Conservation (phyloP, 2,888 invertebrate genomes). For the Octodonta nipae region DNA sequence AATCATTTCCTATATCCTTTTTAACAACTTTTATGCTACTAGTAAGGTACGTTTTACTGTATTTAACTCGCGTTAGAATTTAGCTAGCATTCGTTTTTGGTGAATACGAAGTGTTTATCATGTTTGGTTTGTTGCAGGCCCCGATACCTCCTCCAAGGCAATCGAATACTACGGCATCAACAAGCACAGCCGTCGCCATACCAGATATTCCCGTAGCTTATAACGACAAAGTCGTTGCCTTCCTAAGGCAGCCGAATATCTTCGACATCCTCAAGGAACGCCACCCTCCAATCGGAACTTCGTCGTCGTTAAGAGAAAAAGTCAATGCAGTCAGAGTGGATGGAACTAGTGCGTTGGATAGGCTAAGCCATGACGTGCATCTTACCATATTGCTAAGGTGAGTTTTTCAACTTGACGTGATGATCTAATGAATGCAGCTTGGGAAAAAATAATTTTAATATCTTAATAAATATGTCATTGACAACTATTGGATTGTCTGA, state of each 20-base stretch:
- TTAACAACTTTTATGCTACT: no score
- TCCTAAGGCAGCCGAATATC: slow-evolving; percentile 85
- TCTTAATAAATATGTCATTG: neutral
- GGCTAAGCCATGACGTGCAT: slow-evolving; percentile 84
- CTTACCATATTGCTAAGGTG: slow-evolving; percentile 85
- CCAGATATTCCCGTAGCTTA: slow-evolving; percentile 77
- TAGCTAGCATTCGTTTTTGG: no score
- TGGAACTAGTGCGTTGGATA: slow-evolving; percentile 69
- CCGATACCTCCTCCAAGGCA: slow-evolving; percentile 63
- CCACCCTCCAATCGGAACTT: slow-evolving; percentile 60
- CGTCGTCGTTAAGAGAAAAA: slow-evolving; percentile 68
- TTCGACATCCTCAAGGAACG: slow-evolving; percentile 79
- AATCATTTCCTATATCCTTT: no score
- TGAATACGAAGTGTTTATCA: no score
- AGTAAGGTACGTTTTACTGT: no score
- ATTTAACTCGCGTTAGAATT: no score
- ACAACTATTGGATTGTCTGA: no score
- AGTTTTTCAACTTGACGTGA: no score
- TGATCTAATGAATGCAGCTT: neutral
- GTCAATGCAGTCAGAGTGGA: slow-evolving; percentile 80
- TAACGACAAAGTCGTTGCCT: slow-evolving; percentile 93
- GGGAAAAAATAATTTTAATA: neutral
- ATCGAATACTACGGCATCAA: slow-evolving; percentile 26
- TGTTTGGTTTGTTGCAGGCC: slow-evolving; percentile 38
- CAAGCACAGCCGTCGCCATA: slow-evolving; percentile 25